Percentiles rank a stretch among this genome's conserved stretches.
These are phyloP conservation scores for Drosophila subpulchrella DNA, from an alignment of 1,140 invertebrate species.

Conservation along the genomic window DNA sequence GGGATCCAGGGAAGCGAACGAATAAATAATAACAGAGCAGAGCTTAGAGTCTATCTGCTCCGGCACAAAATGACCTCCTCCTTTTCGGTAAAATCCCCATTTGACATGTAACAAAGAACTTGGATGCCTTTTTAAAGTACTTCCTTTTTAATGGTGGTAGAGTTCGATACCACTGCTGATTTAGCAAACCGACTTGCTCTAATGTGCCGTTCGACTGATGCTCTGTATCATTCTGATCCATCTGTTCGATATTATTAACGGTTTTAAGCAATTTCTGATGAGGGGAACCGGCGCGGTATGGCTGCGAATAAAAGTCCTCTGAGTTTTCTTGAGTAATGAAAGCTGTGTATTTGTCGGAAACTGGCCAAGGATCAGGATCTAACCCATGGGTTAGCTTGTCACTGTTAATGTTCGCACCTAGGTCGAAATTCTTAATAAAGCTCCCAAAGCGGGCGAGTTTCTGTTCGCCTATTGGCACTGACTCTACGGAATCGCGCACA, in stretches of 20 bases:
- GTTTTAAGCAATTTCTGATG: constrained; percentile 74
- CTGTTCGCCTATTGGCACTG: constrained; percentile 84
- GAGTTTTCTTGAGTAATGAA: constrained; percentile 63
- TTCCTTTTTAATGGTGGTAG: constrained; percentile 52
- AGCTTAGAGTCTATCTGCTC: constrained; percentile 92
- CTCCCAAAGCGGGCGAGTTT: constrained; percentile 11
- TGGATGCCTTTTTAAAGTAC: constrained; percentile 64
- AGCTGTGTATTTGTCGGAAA: constrained; percentile 84
- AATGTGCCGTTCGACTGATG: constrained; percentile 61
- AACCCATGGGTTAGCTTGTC: constrained; percentile 29
- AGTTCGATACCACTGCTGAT: constrained; percentile 54
- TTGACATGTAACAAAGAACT: constrained; percentile 94
- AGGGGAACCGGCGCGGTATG: constrained; percentile 72
- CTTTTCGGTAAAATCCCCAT: constrained; percentile 95
- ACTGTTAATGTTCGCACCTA: constrained; percentile 18
- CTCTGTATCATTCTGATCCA: constrained; percentile 63
- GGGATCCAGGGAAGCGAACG: constrained; percentile 94
- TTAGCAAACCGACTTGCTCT: constrained; percentile 17
- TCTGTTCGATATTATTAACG: constrained; percentile 51
- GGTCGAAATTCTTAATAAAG: constrained; percentile 30
- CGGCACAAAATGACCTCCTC: constrained; percentile 92
- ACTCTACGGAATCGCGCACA: constrained; percentile 88
- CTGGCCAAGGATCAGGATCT: constrained; percentile 55
- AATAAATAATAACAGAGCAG: constrained; percentile 95
- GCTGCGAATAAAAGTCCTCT: constrained; percentile 49